Percentiles rank a stretch among this genome's conserved stretches.
These are phyloP conservation scores for Liparis tanakae DNA, from an alignment of 2,797 vertebrate genomes.

Conservation along the genomic window DNA sequence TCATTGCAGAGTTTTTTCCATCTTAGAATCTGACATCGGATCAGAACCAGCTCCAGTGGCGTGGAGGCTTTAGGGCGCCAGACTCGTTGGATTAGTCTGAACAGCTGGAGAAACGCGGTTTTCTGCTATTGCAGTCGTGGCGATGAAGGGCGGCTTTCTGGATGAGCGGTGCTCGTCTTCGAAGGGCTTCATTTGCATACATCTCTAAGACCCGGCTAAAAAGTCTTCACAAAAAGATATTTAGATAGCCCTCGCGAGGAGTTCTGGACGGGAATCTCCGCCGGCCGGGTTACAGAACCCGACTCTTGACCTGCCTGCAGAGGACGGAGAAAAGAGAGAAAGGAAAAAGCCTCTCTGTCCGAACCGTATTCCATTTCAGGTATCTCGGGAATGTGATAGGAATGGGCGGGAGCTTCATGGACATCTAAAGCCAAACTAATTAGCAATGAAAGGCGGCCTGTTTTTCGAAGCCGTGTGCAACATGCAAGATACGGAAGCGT, in stretches of 20 bases:
- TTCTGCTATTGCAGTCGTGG: conserved; percentile 44
- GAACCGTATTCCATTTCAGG: conserved; percentile 18
- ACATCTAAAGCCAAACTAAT: conserved; percentile 49
- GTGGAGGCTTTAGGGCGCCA: conserved; percentile 56
- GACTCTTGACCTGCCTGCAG: conserved; percentile 24
- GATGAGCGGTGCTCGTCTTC: conserved; percentile 60
- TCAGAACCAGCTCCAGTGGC: conserved; percentile 48
- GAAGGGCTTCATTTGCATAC: conserved; percentile 57
- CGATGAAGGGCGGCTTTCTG: conserved; percentile 64
- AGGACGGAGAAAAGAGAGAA: background rate
- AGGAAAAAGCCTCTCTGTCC: conserved; percentile 30
- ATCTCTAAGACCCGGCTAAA: conserved; percentile 46
- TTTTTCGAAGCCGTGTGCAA: conserved; percentile 42
- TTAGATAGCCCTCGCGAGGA: conserved; percentile 41
- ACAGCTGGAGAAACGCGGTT: conserved; percentile 68
- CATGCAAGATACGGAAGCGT: conserved; percentile 49
- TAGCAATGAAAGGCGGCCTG: conserved; percentile 49
- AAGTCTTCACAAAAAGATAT: conserved; percentile 56
- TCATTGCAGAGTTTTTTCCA: conserved; percentile 26
- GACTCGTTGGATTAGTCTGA: conserved; percentile 73
- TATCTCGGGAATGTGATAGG: conserved; percentile 33
- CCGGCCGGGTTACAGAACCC: conserved; percentile 6
- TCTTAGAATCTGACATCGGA: conserved; percentile 55
- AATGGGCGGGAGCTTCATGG: conserved; percentile 24
- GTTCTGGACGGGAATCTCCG: conserved; percentile 19